Conservation (phyloP, 2,888 invertebrate genomes). For the Ormyrus rosae region DNA sequence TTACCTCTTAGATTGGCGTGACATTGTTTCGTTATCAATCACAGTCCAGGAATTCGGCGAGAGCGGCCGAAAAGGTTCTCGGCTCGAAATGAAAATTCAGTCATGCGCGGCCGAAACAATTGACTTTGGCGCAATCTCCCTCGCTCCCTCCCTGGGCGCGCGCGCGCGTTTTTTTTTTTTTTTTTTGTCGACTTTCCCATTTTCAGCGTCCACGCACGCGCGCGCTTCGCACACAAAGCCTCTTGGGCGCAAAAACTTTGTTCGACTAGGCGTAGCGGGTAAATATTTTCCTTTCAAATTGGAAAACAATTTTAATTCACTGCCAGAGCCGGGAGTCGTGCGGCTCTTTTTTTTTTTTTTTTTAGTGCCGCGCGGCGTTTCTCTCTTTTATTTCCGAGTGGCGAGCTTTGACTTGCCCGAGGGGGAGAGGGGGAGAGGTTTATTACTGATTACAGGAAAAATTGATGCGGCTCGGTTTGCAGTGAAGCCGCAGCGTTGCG, state of each 20-base stretch:
- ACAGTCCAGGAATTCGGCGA: neutral
- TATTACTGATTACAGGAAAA: constrained; percentile 73
- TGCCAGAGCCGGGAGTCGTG: constrained; percentile 53
- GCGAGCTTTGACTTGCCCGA: neutral
- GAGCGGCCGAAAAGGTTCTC: neutral
- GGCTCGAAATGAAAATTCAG: neutral
- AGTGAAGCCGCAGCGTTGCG: constrained; percentile 5
- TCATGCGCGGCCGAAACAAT: constrained; percentile 19
- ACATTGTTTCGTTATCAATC: neutral
- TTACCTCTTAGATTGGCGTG: neutral
- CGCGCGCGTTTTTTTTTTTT: too few species aligned
- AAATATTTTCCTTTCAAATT: constrained; percentile 67
- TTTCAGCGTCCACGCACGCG: neutral
- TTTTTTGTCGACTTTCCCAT: constrained; percentile 14
- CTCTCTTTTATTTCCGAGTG: constrained; percentile 6
- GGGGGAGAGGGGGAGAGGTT: constrained; percentile 66
- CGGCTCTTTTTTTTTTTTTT: constrained; percentile 9
- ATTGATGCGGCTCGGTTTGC: constrained; percentile 65
- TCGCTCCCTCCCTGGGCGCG: too few species aligned
- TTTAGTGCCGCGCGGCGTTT: constrained; percentile 3
- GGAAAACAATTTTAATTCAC: constrained; percentile 71
- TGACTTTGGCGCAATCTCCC: constrained; percentile 46
- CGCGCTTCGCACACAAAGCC: too few species aligned
- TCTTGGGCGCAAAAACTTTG: constrained; percentile 31
- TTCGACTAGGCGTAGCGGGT: constrained; percentile 54